Conservation (phyloP, 2,113 vertebrate species). For the Pelusios castaneus region DNA sequence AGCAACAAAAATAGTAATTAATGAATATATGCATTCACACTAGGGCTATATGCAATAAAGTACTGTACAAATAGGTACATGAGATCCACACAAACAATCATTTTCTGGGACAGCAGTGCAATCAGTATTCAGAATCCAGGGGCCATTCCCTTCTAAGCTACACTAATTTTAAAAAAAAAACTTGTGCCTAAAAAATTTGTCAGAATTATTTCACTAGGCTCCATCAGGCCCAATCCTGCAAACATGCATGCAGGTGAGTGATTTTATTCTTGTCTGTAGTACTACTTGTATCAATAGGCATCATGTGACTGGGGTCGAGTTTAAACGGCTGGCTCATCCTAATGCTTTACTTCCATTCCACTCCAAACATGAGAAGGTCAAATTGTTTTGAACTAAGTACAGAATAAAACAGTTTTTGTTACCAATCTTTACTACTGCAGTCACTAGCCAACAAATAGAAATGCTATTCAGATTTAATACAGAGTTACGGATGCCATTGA, state of each 20-base stretch:
- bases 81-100: neutral
- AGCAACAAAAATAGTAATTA: no score
- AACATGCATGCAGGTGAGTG: neutral
- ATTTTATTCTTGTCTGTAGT: neutral
- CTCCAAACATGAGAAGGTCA: neutral
- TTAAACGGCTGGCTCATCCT: neutral
- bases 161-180: neutral
- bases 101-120: neutral
- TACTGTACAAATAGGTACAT: no score
- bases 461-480: neutral
- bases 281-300: neutral
- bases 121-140: neutral
- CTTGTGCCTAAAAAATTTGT: neutral
- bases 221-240: neutral
- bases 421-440: neutral
- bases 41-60: neutral
- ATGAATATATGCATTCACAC: no score
- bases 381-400: neutral
- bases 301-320: neutral
- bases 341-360: rapidly evolving
- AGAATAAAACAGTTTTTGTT: rapidly evolving
- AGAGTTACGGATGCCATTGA: neutral
- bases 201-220: neutral
- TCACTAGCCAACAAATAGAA: rapidly evolving
- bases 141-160: neutral